Percentiles rank a stretch among this genome's conserved stretches.
Conservation (phyloP, 2,888 invertebrate species). For the Caenorhabditis imperialis region DNA sequence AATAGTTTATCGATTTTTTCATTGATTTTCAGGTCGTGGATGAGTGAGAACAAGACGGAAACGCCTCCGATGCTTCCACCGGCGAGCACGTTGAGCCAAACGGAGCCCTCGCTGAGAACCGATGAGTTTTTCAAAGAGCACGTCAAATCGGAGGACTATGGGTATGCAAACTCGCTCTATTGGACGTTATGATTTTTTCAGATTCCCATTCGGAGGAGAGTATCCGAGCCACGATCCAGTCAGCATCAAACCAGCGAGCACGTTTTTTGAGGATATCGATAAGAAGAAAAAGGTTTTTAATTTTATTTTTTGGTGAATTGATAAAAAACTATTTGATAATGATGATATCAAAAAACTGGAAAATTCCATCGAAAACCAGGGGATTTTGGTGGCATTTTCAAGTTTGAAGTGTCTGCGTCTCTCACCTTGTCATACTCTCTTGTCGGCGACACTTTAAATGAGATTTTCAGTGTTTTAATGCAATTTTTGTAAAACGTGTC, state of each 20-base stretch:
- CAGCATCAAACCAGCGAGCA: conserved; percentile 3
- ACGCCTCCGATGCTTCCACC: conserved; percentile 19
- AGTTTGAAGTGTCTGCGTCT: too few species aligned
- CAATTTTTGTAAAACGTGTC: too few species aligned
- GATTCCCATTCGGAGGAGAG: conserved; percentile 26
- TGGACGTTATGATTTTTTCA: conserved; percentile 1
- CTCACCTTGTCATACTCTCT: too few species aligned
- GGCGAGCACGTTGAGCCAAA: background rate
- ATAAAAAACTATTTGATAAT: background rate
- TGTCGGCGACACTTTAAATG: too few species aligned
- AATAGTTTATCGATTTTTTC: too few species aligned
- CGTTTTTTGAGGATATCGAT: conserved; percentile 18
- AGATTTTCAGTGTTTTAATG: too few species aligned
- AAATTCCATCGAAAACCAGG: too few species aligned
- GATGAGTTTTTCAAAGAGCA: background rate
- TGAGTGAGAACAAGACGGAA: conserved; percentile 31
- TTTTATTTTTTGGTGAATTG: too few species aligned
- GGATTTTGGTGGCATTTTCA: too few species aligned
- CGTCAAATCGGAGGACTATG: background rate
- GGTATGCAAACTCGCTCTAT: background rate
- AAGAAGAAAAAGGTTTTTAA: conserved; percentile 28
- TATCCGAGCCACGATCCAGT: background rate
- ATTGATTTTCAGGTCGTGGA: too few species aligned
- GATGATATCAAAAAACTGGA: background rate
- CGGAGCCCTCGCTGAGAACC: background rate